These are phyloP conservation scores for Sarcophaga peregrina DNA, from an alignment of 1,140 invertebrate species.

Conservation along the genomic window DNA sequence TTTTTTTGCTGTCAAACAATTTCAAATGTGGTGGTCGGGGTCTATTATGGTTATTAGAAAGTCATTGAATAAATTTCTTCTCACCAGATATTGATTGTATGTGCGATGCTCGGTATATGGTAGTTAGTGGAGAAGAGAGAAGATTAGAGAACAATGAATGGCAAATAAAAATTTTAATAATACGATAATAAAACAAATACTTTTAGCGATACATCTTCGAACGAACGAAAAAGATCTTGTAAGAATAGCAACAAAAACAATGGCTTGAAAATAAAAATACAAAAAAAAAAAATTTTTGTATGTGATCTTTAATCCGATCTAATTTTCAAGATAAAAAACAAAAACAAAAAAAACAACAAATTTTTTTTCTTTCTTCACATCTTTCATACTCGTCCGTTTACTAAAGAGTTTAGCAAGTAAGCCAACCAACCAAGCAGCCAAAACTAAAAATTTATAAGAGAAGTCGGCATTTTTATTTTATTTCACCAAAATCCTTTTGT, in stretches of 20 bases:
- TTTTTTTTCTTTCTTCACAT: neutral
- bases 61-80: slow-evolving; percentile 10
- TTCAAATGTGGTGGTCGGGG: too few relatives aligned
- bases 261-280: too few relatives aligned
- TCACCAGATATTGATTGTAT: neutral
- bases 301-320: slow-evolving; percentile 40
- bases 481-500: neutral
- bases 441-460: slow-evolving; percentile 11
- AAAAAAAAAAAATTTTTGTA: neutral
- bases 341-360: too few relatives aligned
- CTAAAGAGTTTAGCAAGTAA: too few relatives aligned
- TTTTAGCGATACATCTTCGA: neutral
- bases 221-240: neutral
- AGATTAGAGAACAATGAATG: neutral
- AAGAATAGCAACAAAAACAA: too few relatives aligned
- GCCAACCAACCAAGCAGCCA: neutral
- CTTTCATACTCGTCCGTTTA: neutral
- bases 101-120: too few relatives aligned
- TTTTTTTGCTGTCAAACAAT: too few relatives aligned
- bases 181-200: neutral
- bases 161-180: neutral
- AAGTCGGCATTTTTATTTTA: slow-evolving; percentile 24
- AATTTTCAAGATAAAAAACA: slow-evolving; percentile 16
- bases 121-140: too few relatives aligned
- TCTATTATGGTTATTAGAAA: neutral